Conservation (phyloP, 2,113 vertebrate species). For the Gadus macrocephalus region DNA sequence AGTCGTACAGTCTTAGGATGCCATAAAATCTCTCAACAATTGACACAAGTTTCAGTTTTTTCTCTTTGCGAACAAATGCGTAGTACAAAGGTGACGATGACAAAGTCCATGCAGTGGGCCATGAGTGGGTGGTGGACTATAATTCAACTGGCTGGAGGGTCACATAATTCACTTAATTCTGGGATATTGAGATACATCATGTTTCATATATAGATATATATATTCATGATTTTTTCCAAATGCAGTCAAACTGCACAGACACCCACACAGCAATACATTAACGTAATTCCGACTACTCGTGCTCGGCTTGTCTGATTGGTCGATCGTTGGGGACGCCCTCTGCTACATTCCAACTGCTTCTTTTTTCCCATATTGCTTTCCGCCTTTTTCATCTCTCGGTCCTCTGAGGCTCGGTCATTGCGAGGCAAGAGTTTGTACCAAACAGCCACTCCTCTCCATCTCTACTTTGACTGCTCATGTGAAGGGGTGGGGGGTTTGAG, state of each 20-base stretch:
- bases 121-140: no score
- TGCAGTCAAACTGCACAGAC: constrained; percentile 29
- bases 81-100: no score
- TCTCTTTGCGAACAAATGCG: no score
- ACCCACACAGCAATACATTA: constrained; percentile 7
- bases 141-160: no score
- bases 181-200: constrained; percentile 3
- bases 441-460: neutral
- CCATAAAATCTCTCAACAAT: constrained; percentile 53
- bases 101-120: no score
- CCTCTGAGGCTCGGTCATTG: constrained; percentile 13
- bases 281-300: constrained; percentile 31
- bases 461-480: no score
- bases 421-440: constrained; percentile 7
- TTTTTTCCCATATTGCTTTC: constrained; percentile 45
- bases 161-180: no score
- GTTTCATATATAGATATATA: constrained; percentile 12
- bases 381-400: constrained; percentile 18
- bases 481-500: no score
- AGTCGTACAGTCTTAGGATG: constrained; percentile 65
- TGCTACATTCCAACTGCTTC: constrained; percentile 57
- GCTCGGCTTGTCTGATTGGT: constrained; percentile 32
- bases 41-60: constrained; percentile 41
- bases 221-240: constrained; percentile 8
- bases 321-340: constrained; percentile 18